Evolutionary conservation across 2,888 invertebrate genomes (phyloP).

Genomic region (Brachypterus glaber): DNA sequence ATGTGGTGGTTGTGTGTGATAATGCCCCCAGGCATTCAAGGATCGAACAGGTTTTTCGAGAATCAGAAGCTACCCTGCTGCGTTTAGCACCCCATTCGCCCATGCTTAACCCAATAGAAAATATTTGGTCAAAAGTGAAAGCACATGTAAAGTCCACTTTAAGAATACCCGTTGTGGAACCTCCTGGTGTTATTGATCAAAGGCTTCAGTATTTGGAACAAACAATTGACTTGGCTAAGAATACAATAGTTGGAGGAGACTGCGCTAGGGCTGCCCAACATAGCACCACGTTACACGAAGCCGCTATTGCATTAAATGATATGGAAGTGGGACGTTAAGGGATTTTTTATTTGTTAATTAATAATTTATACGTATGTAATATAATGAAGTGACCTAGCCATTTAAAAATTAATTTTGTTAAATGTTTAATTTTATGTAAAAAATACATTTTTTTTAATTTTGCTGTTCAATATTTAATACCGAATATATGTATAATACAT

Average conservation of each 20-base stretch:
- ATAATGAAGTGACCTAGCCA: no score
- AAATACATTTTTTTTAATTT: no score
- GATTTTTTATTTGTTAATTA: no score
- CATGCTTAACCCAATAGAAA: slow-evolving; percentile 8
- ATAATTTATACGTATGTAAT: no score
- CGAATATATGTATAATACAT: no score
- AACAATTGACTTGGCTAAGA: neutral
- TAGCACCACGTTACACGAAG: no score
- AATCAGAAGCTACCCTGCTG: slow-evolving; percentile 10
- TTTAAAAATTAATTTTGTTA: no score
- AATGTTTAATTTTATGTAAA: no score
- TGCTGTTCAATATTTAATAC: no score
- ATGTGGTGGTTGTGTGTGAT: slow-evolving; percentile 17
- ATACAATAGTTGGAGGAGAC: neutral
- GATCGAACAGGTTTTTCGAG: neutral
- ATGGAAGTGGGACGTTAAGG: no score
- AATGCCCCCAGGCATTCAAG: slow-evolving; percentile 16
- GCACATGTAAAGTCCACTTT: slow-evolving; percentile 2
- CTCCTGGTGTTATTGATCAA: slow-evolving; percentile 12
- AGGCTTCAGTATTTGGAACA: slow-evolving; percentile 1
- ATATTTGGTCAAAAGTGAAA: slow-evolving; percentile 7
- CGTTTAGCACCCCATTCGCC: slow-evolving; percentile 14
- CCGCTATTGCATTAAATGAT: no score
- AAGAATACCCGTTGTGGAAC: slow-evolving; percentile 5
- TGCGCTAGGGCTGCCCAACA: no score